These are phyloP conservation scores for Drosophila athabasca DNA, from an alignment of 1,140 invertebrate species.

Conservation along the genomic window DNA sequence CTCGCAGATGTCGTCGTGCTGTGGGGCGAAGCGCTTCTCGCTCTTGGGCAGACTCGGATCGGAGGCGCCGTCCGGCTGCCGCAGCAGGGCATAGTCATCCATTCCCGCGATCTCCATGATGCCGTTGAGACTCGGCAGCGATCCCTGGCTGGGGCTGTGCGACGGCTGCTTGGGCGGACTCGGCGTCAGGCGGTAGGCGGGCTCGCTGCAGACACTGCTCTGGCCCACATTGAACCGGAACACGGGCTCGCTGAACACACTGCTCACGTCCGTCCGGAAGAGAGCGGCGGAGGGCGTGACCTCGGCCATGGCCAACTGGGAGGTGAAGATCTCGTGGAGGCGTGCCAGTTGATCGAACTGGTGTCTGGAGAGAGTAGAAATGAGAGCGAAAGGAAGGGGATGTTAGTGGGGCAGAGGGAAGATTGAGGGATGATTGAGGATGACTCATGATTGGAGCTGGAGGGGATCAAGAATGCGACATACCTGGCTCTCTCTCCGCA, in stretches of 20 bases:
- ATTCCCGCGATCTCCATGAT: constrained; percentile 86
- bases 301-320: constrained; percentile 89
- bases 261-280: constrained; percentile 88
- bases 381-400: constrained; percentile 12
- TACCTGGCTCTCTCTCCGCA: constrained; percentile 81
- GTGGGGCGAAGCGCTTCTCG: constrained; percentile 83
- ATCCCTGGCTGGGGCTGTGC: constrained; percentile 80
- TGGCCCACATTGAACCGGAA: constrained; percentile 89
- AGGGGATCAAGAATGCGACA: constrained; percentile 3
- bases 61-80: constrained; percentile 95
- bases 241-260: constrained; percentile 92
- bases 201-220: constrained; percentile 87
- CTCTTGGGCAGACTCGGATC: constrained; percentile 93
- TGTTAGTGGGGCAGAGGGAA: constrained; percentile 61
- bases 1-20: constrained; percentile 74
- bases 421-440: constrained; percentile 35
- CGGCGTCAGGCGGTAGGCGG: constrained; percentile 82
- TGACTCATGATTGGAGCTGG: background rate
- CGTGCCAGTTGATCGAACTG: constrained; percentile 89
- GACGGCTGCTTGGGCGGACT: constrained; percentile 82
- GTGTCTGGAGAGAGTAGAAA: constrained; percentile 72
- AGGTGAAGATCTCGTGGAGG: constrained; percentile 88
- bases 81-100: constrained; percentile 86
- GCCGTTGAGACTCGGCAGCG: constrained; percentile 80
- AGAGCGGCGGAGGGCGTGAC: constrained; percentile 86